phyloP scores from a whole-genome alignment of 2,113 vertebrate genomes.

The Oceanites oceanicus region DNA sequence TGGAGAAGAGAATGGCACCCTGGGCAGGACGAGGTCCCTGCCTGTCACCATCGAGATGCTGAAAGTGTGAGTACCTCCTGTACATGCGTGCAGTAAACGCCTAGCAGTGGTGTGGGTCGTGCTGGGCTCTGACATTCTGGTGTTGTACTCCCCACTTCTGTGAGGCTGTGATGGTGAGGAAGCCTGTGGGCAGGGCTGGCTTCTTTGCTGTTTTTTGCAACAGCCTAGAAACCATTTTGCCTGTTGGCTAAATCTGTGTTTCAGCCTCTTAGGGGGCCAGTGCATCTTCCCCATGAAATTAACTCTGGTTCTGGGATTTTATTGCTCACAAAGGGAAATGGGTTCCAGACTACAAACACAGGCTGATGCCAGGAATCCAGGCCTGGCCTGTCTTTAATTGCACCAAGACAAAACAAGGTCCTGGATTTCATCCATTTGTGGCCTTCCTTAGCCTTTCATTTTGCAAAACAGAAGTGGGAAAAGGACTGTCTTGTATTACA shows the following conservation, averaged over 20 bases:
- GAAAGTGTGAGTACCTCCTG: constrained; percentile 88
- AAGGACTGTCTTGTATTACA: not conserved
- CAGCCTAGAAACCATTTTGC: not conserved
- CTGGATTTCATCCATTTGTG: not conserved
- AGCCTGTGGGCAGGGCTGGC: not conserved
- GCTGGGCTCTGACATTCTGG: accelerated
- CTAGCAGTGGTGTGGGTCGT: not conserved
- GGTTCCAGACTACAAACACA: not conserved
- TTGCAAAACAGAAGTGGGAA: not conserved
- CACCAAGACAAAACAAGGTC: not conserved
- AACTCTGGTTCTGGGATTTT: not conserved
- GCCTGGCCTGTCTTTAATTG: not conserved
- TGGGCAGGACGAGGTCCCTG: constrained; percentile 82
- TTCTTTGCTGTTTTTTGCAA: not conserved
- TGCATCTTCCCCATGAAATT: not conserved
- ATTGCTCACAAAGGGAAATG: not conserved
- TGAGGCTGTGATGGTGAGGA: not conserved
- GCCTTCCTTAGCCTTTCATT: not conserved
- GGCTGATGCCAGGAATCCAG: not conserved
- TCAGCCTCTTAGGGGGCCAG: not conserved
- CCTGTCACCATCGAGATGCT: constrained; percentile 95
- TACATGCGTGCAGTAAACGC: not conserved
- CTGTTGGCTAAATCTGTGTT: not conserved
- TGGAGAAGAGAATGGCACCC: constrained; percentile 76
- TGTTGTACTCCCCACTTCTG: not conserved